Evolutionary conservation across 1,140 invertebrate species (phyloP).

Genomic region (Neodiprion virginianus): DNA sequence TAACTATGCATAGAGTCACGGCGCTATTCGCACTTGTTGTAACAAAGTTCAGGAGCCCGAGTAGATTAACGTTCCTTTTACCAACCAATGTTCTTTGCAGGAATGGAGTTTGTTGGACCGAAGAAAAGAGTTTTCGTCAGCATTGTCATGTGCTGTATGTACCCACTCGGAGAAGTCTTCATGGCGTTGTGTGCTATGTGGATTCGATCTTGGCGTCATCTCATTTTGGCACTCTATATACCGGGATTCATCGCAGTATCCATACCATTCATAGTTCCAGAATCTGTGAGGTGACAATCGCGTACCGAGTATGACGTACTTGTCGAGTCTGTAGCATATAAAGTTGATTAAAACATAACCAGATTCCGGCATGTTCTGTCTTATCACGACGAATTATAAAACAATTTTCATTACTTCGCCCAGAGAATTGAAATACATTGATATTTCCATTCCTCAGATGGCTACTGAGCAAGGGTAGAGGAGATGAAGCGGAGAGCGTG

Average conservation of each 20-base stretch:
- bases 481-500: constrained; percentile 67
- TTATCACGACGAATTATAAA: constrained; percentile 5
- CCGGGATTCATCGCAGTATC: constrained; percentile 70
- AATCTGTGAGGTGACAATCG: constrained; percentile 63
- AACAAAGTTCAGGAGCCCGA: too few species aligned
- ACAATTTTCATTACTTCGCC: constrained; percentile 35
- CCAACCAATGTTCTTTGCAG: constrained; percentile 60
- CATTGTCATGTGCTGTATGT: constrained; percentile 73
- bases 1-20: too few species aligned
- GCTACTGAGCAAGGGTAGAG: constrained; percentile 74
- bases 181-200: constrained; percentile 73
- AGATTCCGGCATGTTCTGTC: background rate
- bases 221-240: constrained; percentile 71
- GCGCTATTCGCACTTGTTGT: too few species aligned
- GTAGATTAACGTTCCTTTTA: too few species aligned
- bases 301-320: background rate
- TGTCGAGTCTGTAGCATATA: background rate
- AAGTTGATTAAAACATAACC: background rate
- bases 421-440: constrained; percentile 1
- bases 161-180: constrained; percentile 74
- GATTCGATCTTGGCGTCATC: constrained; percentile 72
- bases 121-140: constrained; percentile 77
- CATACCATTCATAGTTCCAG: constrained; percentile 68
- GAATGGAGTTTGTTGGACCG: constrained; percentile 79
- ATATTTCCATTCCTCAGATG: constrained; percentile 66